Base-by-base conservation (phyloP, 2,888 invertebrate species). In the Acanthosoma haemorrhoidale region DNA sequence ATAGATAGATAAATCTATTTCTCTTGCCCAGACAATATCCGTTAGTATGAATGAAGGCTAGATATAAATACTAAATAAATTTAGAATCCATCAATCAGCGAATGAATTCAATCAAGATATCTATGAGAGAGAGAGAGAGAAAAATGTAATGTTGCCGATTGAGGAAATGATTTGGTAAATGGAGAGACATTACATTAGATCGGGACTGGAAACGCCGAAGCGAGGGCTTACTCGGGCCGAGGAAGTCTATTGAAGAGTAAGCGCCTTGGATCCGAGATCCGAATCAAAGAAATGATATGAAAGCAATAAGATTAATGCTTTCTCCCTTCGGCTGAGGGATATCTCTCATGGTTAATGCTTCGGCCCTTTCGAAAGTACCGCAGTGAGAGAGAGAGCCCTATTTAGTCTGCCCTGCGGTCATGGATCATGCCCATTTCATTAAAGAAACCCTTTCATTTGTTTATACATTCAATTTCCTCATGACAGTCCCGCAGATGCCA, bases 201-300 rank as follows among this genome's bases (percentile, higher is more conserved):
- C n/a, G n/a, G n/a, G n/a, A n/a, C n/a, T n/a, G n/a, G n/a, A n/a
- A n/a, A n/a, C n/a, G n/a, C n/a, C n/a, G 15, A 21, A 43, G 6
- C 21, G 41, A 18, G n/a, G 21, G 18, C 43, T 38, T n/a, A 15
- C 39, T 15, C n/a, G 39, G 16, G 2, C 39, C n/a, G n/a, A n/a
- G n/a, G n/a, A n/a, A n/a, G n/a, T 41, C 43, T 43, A 43, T 43
- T 43, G 43, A 43, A 43, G 25, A 43, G 43, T 43, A 43, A 43
- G 21, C 21, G 13, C 4, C 21, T 13, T 43, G 13, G 8, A 43
- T 43, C 43, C 43, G 9, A 18, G 11, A 11, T 18, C 21, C 21
- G 43, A 43, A 21, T 43, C 43, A 43, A 43, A 43, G 43, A 43
- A 43, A 43, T 43, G 43, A 43, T 43, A 43, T 43, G 43, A 43